Base-by-base conservation (phyloP, 2,888 invertebrate genomes). In the Lingula anatina region DNA sequence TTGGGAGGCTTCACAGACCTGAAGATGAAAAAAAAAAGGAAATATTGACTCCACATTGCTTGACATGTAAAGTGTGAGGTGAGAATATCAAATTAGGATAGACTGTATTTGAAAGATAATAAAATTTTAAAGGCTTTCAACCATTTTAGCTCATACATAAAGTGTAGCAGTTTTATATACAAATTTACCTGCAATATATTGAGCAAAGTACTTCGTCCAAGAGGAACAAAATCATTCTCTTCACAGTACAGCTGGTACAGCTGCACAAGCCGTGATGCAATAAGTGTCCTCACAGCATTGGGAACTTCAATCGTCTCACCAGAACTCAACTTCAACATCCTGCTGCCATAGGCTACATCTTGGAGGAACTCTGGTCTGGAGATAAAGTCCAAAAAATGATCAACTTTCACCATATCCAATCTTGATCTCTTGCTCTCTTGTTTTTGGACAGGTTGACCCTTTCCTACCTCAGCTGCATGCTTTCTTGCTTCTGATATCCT, bases 351-450 rank as follows among this genome's bases (percentile, higher is more conserved):
- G 15, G 39, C 39, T 20, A 39, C 39, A 39, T 39, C 39, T 39
- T 39, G 39, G 7, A 39, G 15, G 39, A 39, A 39, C 39, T 39
- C 39, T 9, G 39, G 39, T 39, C 39, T 39, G 39, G 39, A 39
- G 7, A 39, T 18, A 20, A 39, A 39, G 39, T 39, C 39, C 20
- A 39, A 7, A 18, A 39, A 39, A 18, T 39, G 39, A 18, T 39
- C 39, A 12, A 39, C 20, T 18, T 39, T 39, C 7, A 39, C 39
- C 39, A n/a, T 20, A 39, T 39, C 39, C 20, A 39, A 18, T 12
- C 39, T 12, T 39, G 39, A 39, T 18, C 39, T 39, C 7, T 9
- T 39, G 12, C 7, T 39, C 18, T 9, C 9, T 12, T 12, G 31
- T 9, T 9, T 31, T 31, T 9, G 31, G 31, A 31, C 31, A 12